A percentile compares a stretch with the other conserved stretches of the same genome.
Conservation (phyloP, 2,113 vertebrate genomes). For the Tetrao urogallus region DNA sequence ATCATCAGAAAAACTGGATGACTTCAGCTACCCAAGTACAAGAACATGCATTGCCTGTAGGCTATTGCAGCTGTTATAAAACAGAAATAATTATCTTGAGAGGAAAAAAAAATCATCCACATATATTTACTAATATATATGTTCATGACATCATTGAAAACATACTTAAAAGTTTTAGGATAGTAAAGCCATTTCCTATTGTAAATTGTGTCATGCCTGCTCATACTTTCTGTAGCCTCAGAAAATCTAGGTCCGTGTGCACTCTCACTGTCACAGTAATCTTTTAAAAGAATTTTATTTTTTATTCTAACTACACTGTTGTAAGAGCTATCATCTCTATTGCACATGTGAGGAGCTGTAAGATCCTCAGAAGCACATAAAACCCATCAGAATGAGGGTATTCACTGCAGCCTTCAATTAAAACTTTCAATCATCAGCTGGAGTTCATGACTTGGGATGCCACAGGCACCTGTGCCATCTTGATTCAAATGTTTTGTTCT, state of each 20-base stretch:
- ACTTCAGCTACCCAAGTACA: slow-evolving; percentile 30
- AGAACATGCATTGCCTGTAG: slow-evolving; percentile 32
- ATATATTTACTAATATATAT: not conserved
- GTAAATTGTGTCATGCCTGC: slow-evolving; percentile 14
- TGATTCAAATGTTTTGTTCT: not conserved
- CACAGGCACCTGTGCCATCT: not conserved
- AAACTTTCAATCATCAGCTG: not conserved
- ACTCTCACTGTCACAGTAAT: not conserved
- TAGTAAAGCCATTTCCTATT: not conserved
- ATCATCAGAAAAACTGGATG: slow-evolving; percentile 33
- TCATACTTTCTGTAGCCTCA: not conserved
- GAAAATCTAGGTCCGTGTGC: not conserved
- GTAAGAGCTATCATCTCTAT: not conserved
- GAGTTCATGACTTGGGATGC: not conserved
- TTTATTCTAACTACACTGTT: not conserved
- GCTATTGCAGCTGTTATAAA: slow-evolving; percentile 25
- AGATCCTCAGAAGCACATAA: not conserved
- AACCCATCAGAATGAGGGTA: not conserved
- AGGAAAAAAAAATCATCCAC: not conserved
- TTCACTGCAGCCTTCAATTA: not conserved
- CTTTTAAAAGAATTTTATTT: not conserved
- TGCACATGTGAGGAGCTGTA: not conserved
- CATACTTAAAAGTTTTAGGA: not conserved
- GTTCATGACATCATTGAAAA: slow-evolving; percentile 27
- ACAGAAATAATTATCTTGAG: slow-evolving; percentile 29